These are phyloP conservation scores for Ditylenchus weischeri DNA, from an alignment of 2,888 invertebrate species.

Conservation along the genomic window DNA sequence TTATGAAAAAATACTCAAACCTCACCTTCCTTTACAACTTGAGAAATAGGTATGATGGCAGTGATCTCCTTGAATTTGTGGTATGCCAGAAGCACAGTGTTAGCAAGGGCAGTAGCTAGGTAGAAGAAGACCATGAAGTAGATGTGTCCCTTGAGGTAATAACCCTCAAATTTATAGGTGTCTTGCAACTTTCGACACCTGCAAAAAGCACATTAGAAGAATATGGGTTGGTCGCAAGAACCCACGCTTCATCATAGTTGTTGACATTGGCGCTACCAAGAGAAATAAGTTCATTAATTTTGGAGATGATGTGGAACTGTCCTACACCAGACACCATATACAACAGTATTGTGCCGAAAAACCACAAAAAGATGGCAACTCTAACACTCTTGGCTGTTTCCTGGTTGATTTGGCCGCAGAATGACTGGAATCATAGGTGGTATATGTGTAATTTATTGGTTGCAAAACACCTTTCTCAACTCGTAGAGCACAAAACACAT, in stretches of 20 bases:
- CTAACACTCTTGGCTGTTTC: background rate
- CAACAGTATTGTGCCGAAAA: background rate
- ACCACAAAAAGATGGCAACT: background rate
- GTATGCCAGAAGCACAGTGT: background rate
- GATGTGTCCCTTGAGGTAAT: constrained; percentile 6
- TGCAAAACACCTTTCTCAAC: background rate
- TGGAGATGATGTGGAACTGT: constrained; percentile 5
- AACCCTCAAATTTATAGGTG: constrained; percentile 1
- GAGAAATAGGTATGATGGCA: constrained; percentile 5
- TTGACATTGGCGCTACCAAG: background rate
- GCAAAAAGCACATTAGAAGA: background rate
- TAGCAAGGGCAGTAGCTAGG: background rate
- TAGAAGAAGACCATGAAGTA: constrained; percentile 1
- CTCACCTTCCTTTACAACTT: background rate
- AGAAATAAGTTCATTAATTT: constrained; percentile 8
- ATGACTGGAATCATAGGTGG: background rate
- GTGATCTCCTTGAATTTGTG: constrained; percentile 8
- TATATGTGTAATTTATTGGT: too few species aligned
- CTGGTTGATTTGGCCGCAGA: constrained; percentile 10
- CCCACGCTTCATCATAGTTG: background rate
- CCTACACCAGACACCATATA: background rate
- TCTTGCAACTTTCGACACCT: background rate
- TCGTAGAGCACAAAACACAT: constrained; percentile 12
- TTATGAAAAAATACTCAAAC: background rate
- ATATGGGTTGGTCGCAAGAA: background rate